Evolutionary conservation across 2,113 vertebrate species (phyloP).

Genomic region (Vanacampus margaritifer): DNA sequence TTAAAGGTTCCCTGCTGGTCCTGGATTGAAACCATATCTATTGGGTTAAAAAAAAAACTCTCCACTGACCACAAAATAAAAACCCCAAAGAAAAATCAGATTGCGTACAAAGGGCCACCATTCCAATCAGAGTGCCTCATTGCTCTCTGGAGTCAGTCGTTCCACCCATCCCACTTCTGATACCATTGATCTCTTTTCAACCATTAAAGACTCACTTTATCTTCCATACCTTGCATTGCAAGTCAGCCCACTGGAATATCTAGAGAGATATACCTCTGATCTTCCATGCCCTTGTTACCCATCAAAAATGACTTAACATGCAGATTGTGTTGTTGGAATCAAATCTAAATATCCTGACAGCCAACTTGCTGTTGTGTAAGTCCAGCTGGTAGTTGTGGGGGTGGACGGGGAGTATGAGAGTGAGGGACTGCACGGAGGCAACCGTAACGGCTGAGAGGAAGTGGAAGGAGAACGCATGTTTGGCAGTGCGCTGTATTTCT

Average conservation of each 20-base stretch:
- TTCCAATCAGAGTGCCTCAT: background rate
- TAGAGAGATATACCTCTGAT: background rate
- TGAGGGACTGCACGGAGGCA: background rate
- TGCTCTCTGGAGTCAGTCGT: background rate
- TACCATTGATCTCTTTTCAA: background rate
- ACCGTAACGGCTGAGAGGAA: slow-evolving; percentile 5
- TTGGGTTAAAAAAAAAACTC: too few species aligned
- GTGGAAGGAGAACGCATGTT: slow-evolving; percentile 8
- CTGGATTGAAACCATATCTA: too few species aligned
- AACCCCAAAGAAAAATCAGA: background rate
- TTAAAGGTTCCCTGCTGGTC: too few species aligned
- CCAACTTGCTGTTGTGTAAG: slow-evolving; percentile 3
- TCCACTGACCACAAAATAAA: too few species aligned
- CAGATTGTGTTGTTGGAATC: slow-evolving; percentile 11
- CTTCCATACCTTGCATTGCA: too few species aligned
- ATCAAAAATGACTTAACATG: background rate
- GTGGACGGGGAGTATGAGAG: background rate
- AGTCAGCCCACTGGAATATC: too few species aligned
- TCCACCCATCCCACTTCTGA: background rate
- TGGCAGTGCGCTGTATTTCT: slow-evolving; percentile 9
- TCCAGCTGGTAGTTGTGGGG: slow-evolving; percentile 1
- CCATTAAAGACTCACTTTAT: too few species aligned
- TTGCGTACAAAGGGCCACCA: background rate
- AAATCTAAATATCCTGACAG: slow-evolving; percentile 20
- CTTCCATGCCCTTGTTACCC: background rate